These are phyloP conservation scores for Miltochrista miniata DNA, from an alignment of 2,888 invertebrate genomes.

Conservation along the genomic window DNA sequence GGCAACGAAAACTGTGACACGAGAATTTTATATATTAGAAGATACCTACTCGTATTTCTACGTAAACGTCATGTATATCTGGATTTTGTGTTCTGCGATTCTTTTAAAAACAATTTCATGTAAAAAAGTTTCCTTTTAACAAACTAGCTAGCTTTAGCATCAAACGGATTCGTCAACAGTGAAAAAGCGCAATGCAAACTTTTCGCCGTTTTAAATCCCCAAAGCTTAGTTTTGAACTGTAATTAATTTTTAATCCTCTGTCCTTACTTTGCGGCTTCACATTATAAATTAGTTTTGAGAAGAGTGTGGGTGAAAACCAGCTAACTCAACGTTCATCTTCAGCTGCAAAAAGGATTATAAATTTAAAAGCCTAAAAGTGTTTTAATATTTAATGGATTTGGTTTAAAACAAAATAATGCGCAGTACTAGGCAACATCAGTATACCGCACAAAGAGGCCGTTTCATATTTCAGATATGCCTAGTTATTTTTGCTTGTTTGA, in stretches of 20 bases:
- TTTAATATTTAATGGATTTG: conserved; percentile 37
- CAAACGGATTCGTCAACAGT: conserved; percentile 31
- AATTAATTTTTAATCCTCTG: conserved; percentile 77
- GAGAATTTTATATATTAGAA: no score
- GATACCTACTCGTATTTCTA: no score
- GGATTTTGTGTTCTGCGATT: no score
- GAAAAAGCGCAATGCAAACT: conserved; percentile 48
- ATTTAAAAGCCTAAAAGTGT: conserved; percentile 35
- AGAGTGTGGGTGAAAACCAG: conserved; percentile 56
- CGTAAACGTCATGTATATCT: no score
- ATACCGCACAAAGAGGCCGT: no score
- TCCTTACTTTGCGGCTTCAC: conserved; percentile 65
- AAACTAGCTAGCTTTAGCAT: conserved; percentile 18
- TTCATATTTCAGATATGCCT: no score
- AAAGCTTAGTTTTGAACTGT: conserved; percentile 62
- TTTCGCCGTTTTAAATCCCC: conserved; percentile 46
- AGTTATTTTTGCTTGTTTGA: no score
- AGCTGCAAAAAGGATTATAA: conserved; percentile 42
- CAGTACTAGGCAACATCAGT: no score
- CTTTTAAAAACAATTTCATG: no score
- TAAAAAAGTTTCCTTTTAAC: conserved; percentile 18
- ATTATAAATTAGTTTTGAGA: conserved; percentile 66
- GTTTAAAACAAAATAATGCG: conserved; percentile 9
- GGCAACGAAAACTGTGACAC: no score
- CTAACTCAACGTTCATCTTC: conserved; percentile 51